A percentile compares a stretch with the other conserved stretches of the same genome.
Conservation (phyloP, 2,888 invertebrate species). For the Congeria kusceri region DNA sequence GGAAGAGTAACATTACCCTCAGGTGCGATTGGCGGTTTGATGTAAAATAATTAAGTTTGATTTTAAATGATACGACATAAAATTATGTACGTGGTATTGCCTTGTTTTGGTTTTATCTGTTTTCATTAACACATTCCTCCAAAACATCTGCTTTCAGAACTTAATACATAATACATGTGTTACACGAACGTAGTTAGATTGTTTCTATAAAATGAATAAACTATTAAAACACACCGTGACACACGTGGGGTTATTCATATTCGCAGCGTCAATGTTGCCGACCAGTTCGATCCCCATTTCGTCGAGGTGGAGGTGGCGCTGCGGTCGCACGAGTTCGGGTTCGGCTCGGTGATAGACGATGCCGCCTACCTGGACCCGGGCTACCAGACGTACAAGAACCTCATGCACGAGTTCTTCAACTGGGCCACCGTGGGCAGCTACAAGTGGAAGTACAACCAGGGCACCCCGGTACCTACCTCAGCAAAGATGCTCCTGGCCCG, state of each 20-base stretch:
- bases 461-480: constrained; percentile 26
- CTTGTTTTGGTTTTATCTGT: no score
- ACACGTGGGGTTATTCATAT: not conserved
- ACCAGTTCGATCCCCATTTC: constrained; percentile 39
- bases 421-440: constrained; percentile 65
- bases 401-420: constrained; percentile 67
- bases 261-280: constrained; percentile 28
- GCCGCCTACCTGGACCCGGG: constrained; percentile 42
- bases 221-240: not conserved
- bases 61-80: no score
- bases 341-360: constrained; percentile 55
- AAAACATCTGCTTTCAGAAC: not conserved
- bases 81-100: no score
- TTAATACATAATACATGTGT: no score
- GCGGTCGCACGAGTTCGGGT: constrained; percentile 63
- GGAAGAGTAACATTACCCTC: constrained; percentile 62
- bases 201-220: no score
- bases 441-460: constrained; percentile 66
- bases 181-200: no score
- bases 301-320: constrained; percentile 47
- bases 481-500: no score
- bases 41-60: no score
- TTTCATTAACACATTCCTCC: no score
- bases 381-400: constrained; percentile 51
- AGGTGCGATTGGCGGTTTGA: constrained; percentile 23